A percentile compares a stretch with the other conserved stretches of the same genome.
Evolutionary conservation across 1,140 invertebrate genomes (phyloP).

Genomic region (Drosophila teissieri): DNA sequence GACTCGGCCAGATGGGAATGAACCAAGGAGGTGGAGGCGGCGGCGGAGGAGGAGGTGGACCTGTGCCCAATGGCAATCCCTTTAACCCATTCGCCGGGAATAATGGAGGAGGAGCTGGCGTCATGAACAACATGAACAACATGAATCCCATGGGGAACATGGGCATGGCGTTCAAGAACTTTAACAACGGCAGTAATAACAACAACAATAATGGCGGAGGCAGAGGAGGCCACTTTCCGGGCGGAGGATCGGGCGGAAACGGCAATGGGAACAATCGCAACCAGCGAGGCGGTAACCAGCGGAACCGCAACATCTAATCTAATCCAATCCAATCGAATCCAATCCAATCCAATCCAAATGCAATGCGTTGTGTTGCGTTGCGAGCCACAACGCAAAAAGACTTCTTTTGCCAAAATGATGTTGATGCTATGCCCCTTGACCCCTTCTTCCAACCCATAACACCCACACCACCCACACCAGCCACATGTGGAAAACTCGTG

Average conservation of each 20-base stretch:
- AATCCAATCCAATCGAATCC: no score
- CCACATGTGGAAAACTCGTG: not conserved
- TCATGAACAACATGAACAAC: constrained; percentile 44
- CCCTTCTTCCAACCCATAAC: not conserved
- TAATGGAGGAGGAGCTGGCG: constrained; percentile 8
- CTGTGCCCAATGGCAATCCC: constrained; percentile 84
- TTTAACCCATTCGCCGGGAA: constrained; percentile 83
- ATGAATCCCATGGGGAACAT: constrained; percentile 33
- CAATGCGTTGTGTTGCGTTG: not conserved
- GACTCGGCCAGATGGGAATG: not conserved
- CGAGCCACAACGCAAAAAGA: constrained; percentile 17
- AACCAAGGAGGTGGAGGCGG: not conserved
- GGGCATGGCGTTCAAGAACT: constrained; percentile 50
- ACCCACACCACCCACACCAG: no score
- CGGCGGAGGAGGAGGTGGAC: not conserved
- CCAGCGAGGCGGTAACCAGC: constrained; percentile 39
- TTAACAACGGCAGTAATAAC: constrained; percentile 36
- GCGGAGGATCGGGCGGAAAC: constrained; percentile 40
- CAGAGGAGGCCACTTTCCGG: constrained; percentile 40
- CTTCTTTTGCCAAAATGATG: constrained; percentile 45
- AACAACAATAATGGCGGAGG: constrained; percentile 20
- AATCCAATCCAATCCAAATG: no score
- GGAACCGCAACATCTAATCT: constrained; percentile 42
- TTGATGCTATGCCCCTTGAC: constrained; percentile 19
- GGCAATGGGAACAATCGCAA: constrained; percentile 46